These are phyloP conservation scores for Ochropacha duplaris DNA, from an alignment of 2,888 invertebrate species.

Conservation along the genomic window DNA sequence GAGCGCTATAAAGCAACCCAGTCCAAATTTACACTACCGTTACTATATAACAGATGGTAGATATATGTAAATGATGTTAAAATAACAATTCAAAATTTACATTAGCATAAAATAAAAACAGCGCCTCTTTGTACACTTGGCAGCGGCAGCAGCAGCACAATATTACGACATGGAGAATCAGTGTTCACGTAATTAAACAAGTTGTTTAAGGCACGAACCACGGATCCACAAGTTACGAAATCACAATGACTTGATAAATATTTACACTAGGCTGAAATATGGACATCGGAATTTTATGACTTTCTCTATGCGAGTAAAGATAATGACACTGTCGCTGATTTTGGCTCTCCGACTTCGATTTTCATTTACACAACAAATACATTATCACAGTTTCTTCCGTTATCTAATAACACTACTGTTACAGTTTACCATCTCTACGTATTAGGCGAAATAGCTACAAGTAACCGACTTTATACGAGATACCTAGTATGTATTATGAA, in stretches of 20 bases:
- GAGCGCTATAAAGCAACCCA: conserved; percentile 36
- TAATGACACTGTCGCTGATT: conserved; percentile 27
- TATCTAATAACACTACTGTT: neutral
- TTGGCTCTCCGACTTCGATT: conserved; percentile 33
- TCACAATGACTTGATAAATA: conserved; percentile 45
- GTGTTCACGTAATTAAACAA: conserved; percentile 26
- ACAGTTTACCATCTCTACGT: neutral
- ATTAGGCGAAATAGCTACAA: neutral
- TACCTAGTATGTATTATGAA: neutral
- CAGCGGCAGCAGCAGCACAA: neutral
- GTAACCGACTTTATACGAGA: neutral
- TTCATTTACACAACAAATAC: conserved; percentile 19
- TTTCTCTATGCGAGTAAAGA: conserved; percentile 48
- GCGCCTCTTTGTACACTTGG: neutral
- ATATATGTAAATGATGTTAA: neutral
- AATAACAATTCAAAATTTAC: conserved; percentile 8
- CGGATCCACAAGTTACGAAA: conserved; percentile 47
- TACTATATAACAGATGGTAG: conserved; percentile 18
- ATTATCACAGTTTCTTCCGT: neutral
- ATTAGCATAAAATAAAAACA: neutral
- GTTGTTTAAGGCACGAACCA: conserved; percentile 35
- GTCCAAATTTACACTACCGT: conserved; percentile 25
- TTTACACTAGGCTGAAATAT: conserved; percentile 51
- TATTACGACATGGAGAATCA: conserved; percentile 10
- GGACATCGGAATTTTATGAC: conserved; percentile 48